Evolutionary conservation across 2,888 invertebrate species (phyloP).

Genomic region (Caenorhabditis sp.): DNA sequence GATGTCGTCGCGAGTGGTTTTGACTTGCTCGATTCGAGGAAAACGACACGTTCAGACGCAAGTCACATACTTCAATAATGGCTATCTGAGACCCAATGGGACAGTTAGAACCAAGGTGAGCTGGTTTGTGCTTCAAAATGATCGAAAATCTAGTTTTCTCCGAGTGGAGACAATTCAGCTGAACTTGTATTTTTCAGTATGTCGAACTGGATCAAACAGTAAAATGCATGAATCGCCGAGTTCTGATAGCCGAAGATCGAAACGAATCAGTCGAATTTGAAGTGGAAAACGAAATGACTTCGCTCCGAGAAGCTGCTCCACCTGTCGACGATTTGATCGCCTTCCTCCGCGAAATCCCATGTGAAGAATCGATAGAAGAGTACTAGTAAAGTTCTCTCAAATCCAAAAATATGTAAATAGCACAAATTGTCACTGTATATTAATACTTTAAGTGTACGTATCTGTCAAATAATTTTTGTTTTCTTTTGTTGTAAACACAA

Average conservation of each 20-base stretch:
- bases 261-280: conserved; percentile 20
- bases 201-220: conserved; percentile 37
- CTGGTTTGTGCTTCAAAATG: too few species aligned
- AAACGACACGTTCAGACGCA: conserved; percentile 23
- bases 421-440: neutral
- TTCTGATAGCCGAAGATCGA: conserved; percentile 22
- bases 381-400: too few species aligned
- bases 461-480: neutral
- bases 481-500: neutral
- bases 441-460: neutral
- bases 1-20: conserved; percentile 16
- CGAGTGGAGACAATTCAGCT: too few species aligned
- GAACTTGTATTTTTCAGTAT: too few species aligned
- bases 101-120: conserved; percentile 8
- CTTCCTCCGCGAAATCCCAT: conserved; percentile 3
- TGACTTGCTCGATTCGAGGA: conserved; percentile 19
- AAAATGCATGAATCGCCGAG: conserved; percentile 31
- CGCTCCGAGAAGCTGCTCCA: conserved; percentile 13
- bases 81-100: neutral
- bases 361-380: neutral
- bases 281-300: conserved; percentile 23
- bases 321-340: conserved; percentile 24
- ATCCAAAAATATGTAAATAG: neutral
- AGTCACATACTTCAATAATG: conserved; percentile 25
- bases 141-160: too few species aligned